Conservation (phyloP, 1,140 invertebrate species). For the Hydropsyche tenuis region DNA sequence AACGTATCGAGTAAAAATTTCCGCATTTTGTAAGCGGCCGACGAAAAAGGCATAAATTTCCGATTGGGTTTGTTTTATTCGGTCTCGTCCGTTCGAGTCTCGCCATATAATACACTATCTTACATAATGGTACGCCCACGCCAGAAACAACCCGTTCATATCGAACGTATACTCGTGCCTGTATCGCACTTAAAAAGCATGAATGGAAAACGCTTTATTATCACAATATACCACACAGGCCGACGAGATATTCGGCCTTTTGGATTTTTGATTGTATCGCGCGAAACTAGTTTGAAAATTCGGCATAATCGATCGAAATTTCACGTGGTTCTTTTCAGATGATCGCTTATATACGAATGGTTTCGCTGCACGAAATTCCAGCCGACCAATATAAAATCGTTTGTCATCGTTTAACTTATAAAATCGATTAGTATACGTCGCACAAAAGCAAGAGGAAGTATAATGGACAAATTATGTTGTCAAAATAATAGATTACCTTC, state of each 20-base stretch:
- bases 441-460: background rate
- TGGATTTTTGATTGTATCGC: too few relatives aligned
- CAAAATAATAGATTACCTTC: slow-evolving; percentile 20
- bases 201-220: slow-evolving; percentile 18
- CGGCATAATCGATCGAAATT: too few relatives aligned
- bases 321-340: too few relatives aligned
- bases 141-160: background rate
- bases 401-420: background rate
- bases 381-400: too few relatives aligned
- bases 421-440: slow-evolving; percentile 14
- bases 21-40: too few relatives aligned
- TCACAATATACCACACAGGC: slow-evolving; percentile 21
- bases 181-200: background rate
- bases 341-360: too few relatives aligned
- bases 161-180: background rate
- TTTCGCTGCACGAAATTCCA: too few relatives aligned
- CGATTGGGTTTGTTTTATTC: slow-evolving; percentile 19
- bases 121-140: slow-evolving; percentile 18
- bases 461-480: slow-evolving; percentile 20
- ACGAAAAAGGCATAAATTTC: slow-evolving; percentile 17
- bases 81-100: background rate
- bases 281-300: too few relatives aligned
- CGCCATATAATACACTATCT: background rate
- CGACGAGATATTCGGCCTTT: background rate
- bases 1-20: too few relatives aligned